A percentile compares a stretch with the other conserved stretches of the same genome.
Evolutionary conservation across 2,888 invertebrate genomes (phyloP).

Genomic region (Norana najaformis): DNA sequence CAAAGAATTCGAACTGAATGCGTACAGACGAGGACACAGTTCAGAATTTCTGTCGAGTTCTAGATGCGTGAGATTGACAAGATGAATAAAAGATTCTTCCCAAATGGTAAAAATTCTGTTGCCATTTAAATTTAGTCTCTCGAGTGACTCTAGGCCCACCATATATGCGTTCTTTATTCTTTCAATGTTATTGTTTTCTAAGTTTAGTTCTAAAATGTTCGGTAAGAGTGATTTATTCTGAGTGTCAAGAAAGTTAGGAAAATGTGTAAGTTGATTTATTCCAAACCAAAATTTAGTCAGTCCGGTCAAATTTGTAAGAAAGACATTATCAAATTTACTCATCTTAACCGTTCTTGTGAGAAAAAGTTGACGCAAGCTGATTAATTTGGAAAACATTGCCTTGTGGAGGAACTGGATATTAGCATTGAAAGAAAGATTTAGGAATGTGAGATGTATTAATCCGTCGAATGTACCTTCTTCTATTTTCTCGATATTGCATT

Average conservation of each 20-base stretch:
- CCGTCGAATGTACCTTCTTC: background rate
- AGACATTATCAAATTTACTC: background rate
- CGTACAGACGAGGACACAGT: background rate
- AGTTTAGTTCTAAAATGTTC: background rate
- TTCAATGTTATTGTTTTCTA: background rate
- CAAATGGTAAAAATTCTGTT: constrained; percentile 10
- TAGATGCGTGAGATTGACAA: background rate
- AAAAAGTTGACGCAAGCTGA: background rate
- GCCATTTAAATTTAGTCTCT: background rate
- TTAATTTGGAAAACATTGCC: background rate
- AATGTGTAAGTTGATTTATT: background rate
- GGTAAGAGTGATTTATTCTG: background rate
- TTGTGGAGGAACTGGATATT: background rate
- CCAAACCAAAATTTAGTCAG: background rate
- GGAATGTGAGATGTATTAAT: background rate
- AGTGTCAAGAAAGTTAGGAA: background rate
- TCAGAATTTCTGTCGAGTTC: background rate
- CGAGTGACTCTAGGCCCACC: background rate
- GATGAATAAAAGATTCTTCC: background rate
- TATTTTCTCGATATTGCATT: background rate
- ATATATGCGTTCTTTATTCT: background rate
- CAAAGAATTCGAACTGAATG: background rate
- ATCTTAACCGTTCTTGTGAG: background rate
- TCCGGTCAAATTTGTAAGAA: background rate
- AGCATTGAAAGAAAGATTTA: constrained; percentile 18